Percentiles rank a stretch among this genome's conserved stretches.
Conservation (phyloP, 2,113 vertebrate species). For the Cyphomyrus discorhynchus region DNA sequence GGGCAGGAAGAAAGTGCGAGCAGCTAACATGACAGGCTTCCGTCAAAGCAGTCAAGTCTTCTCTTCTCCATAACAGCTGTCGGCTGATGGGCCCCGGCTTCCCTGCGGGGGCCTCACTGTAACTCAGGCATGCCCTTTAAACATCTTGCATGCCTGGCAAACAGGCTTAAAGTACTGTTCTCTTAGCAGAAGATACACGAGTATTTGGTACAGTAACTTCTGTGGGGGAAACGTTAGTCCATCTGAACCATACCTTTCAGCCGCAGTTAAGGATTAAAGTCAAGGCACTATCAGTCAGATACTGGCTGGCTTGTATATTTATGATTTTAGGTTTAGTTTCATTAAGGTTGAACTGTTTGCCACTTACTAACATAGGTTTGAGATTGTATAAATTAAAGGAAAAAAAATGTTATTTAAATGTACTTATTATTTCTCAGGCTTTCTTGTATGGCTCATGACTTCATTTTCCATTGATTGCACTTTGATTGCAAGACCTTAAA, state of each 20-base stretch:
- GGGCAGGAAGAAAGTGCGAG: not conserved
- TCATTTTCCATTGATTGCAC: conserved; percentile 39
- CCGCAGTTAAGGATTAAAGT: not conserved
- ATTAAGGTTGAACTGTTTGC: conserved; percentile 17
- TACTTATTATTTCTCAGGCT: conserved; percentile 34
- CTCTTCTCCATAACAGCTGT: not conserved
- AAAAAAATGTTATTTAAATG: conserved; percentile 32
- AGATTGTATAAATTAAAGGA: conserved; percentile 39
- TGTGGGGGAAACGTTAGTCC: not conserved
- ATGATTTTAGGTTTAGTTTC: conserved; percentile 10
- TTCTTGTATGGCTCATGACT: conserved; percentile 28
- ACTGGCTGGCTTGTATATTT: conserved; percentile 7
- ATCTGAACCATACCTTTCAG: not conserved
- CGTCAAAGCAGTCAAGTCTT: not conserved
- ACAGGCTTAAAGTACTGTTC: not conserved
- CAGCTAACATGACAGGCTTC: not conserved
- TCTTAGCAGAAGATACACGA: not conserved
- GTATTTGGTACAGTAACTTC: not conserved
- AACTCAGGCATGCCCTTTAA: not conserved
- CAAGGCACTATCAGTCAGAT: not conserved
- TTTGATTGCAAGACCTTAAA: conserved; percentile 34
- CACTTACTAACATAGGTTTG: conserved; percentile 27
- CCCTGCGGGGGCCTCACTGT: not conserved
- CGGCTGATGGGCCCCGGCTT: not conserved
- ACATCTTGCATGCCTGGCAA: not conserved